These are phyloP conservation scores for Chloroceryle inda DNA, from an alignment of 2,797 vertebrate genomes.

Conservation along the genomic window DNA sequence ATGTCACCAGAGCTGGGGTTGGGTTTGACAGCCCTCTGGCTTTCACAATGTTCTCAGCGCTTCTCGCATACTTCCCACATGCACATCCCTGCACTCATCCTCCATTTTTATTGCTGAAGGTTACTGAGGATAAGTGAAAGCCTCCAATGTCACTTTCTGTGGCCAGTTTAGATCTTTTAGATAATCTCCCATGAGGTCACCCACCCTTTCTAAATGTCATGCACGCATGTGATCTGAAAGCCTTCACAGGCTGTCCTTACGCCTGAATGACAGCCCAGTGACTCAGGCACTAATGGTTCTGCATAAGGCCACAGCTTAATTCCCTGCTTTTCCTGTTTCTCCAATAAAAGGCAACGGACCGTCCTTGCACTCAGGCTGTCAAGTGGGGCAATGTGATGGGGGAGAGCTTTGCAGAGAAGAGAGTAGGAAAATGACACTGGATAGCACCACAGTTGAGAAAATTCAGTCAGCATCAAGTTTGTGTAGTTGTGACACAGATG, in stretches of 20 bases:
- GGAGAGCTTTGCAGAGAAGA: neutral
- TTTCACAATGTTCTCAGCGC: neutral
- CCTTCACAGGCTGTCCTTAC: slow-evolving; percentile 55
- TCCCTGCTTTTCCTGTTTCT: slow-evolving; percentile 50
- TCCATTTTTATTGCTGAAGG: slow-evolving; percentile 78
- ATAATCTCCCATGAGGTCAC: slow-evolving; percentile 79
- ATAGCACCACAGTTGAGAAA: fast-evolving
- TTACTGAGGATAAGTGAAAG: slow-evolving; percentile 55
- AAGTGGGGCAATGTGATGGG: fast-evolving
- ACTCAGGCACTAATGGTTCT: slow-evolving; percentile 73
- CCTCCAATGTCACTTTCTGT: slow-evolving; percentile 52
- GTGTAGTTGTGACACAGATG: neutral
- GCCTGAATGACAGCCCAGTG: slow-evolving; percentile 72
- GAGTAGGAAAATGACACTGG: neutral
- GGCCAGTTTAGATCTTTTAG: slow-evolving; percentile 62
- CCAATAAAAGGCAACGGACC: neutral
- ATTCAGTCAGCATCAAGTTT: neutral
- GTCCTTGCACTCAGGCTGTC: neutral
- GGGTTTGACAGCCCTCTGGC: neutral
- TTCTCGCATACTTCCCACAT: slow-evolving; percentile 27
- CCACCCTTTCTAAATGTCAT: slow-evolving; percentile 83
- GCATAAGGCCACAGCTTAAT: slow-evolving; percentile 32
- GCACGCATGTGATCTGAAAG: slow-evolving; percentile 79
- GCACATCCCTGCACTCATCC: slow-evolving; percentile 66
- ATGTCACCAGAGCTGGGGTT: neutral